Evolutionary conservation across 2,888 invertebrate species (phyloP), one percentile per base, ranked within the genome.

Genomic region (Spilarctia lutea): DNA sequence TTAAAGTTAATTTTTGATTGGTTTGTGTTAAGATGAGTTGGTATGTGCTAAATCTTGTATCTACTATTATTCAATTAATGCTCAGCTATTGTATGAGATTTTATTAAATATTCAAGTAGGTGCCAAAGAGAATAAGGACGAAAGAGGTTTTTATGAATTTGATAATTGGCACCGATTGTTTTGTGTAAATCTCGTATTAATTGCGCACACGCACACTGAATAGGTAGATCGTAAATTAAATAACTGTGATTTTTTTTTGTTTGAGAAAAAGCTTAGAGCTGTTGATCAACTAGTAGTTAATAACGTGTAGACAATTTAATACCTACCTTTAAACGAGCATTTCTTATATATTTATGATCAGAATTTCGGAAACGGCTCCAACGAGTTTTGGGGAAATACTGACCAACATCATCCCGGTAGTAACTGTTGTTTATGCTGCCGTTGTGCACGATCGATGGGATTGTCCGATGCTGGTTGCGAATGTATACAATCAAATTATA

Each of bases 51-150:
- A 82, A 83, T 85, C 76, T 79, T 66, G 63, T 74, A 76, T 68
- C 75, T 77, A 74, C 77, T 68, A 82, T 81, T 82, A 83, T 82
- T 78, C 75, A 83, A 82, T 83, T 81, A 82, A 73, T 81, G 77
- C 76, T 72, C 48, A 78, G 77, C 71, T 74, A 75, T 30, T 85
- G 78, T 80, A 75, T 79, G 76, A 79, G 79, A 72, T 0, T 79
- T 83, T n/a, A n/a, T 83, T 85, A 35, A 35, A 35, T 35, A 74
- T 73, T 71, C 65, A 76, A 80, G 68, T 79, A 72, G 65, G 27
- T 68, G 75, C 2, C 77, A 56, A 65, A 56, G 63, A 56, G 52
- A 73, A 67, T 75, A 73, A 73, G 69, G 75, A 75, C 72, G 69
- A 66, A 63, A 33, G 68, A 66, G 65, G 75, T 81, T 79, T 56